Evolutionary conservation across 2,888 invertebrate species (phyloP), one percentile per base, ranked within the genome.

Genomic region (Thera britannica): DNA sequence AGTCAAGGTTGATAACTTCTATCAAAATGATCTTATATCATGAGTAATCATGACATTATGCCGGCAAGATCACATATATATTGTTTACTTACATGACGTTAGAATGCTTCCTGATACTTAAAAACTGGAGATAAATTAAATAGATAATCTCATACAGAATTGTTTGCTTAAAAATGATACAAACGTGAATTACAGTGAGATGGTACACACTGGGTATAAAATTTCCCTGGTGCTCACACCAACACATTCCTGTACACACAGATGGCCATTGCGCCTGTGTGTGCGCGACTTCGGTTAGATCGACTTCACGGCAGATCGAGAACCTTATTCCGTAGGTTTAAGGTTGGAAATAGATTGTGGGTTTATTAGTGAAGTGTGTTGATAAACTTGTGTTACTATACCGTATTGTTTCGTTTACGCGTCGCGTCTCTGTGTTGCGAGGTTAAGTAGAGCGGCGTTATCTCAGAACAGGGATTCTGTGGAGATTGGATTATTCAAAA

Each of bases 381-480:
- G 78, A 79, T 87, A 89, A 85, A 83, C 83, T 88, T 88, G 92
- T 88, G 81, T 86, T 85, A 83, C 88, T 90, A 88, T 92, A 92
- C 92, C 92, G 93, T 93, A 93, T 93, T 93, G 93, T 93, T 93
- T 91, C 92, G 92, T 92, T 92, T 90, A 92, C 90, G 89, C 89
- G 89, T 87, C 88, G 89, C 88, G 88, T 87, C 87, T 91, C 88
- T 92, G 92, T 93, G 92, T 92, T 90, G 84, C 86, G 90, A 91
- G 91, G 93, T 93, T 93, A 93, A 93, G 93, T 93, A 92, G 93
- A 93, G 93, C 93, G 92, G 92, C 82, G 90, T 93, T 92, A 92
- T 92, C 92, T 92, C 85, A 72, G 92, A 88, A 93, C 90, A 93
- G 88, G 88, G 88, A 88, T 90, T 88, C 90, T 83, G 83, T 92